Percentiles rank a stretch among this genome's conserved stretches.
Evolutionary conservation across 2,888 invertebrate genomes (phyloP).

Genomic region (Andrena minutula): DNA sequence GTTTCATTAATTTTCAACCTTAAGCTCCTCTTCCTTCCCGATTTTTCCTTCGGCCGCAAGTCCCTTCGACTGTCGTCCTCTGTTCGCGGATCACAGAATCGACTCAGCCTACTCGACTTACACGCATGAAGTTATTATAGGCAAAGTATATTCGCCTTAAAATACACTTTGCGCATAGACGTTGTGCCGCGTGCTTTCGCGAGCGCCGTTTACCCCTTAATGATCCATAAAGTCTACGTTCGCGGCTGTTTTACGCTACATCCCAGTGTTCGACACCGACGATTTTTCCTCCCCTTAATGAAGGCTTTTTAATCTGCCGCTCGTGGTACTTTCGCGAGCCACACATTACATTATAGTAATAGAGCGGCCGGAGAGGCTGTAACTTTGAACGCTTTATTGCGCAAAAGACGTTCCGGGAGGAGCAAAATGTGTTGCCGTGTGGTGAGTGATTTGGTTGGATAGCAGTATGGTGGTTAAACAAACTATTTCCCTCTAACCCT

Average conservation of each 20-base stretch:
- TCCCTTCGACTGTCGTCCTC: background rate
- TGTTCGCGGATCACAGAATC: background rate
- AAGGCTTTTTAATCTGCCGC: constrained; percentile 45
- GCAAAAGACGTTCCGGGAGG: background rate
- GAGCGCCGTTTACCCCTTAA: constrained; percentile 49
- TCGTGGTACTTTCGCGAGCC: background rate
- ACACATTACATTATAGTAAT: constrained; percentile 40
- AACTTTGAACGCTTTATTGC: constrained; percentile 27
- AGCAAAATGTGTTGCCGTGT: background rate
- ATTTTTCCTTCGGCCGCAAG: background rate
- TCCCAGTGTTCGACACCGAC: constrained; percentile 32
- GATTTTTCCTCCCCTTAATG: constrained; percentile 41
- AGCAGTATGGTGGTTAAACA: background rate
- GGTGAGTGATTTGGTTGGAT: background rate
- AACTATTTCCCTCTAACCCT: background rate
- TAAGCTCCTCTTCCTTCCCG: background rate
- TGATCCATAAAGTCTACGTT: constrained; percentile 58
- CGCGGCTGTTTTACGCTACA: constrained; percentile 40
- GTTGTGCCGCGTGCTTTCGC: background rate
- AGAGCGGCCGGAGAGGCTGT: background rate
- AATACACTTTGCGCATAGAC: constrained; percentile 33
- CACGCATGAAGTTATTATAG: constrained; percentile 28
- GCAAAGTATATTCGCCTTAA: constrained; percentile 15
- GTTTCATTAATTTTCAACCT: constrained; percentile 49
- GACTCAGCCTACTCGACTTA: background rate